Base-by-base conservation (phyloP, 2,113 vertebrate genomes). In the Apteryx mantelli region DNA sequence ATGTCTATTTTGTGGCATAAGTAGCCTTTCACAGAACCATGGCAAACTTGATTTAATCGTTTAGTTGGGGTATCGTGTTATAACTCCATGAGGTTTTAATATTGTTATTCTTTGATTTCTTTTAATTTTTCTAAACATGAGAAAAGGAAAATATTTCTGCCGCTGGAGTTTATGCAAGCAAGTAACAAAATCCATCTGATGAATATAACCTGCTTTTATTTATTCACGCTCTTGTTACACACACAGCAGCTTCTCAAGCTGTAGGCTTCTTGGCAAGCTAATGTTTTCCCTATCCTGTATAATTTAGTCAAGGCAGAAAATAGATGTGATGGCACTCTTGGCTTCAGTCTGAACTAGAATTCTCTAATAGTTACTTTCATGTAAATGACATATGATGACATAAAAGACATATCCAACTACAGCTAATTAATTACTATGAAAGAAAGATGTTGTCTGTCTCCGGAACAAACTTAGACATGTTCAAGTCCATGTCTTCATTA, bases 261-360 rank as follows among this genome's bases (percentile, higher is more conserved):
- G 75, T 73, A 83, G 64, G 46, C 82, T 96, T 80, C 92, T 95
- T 93, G 75, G 79, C 92, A 96, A 25, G 68, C 55, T 44, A 14
- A 48, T 63, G 60, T 64, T 92, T 89, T 83, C 84, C 0, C 1
- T 88, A 69, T 88, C 71, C 73, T 88, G 69, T 89, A 56, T 94
- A 86, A 95, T 88, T 88, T 56, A 94, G 71, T 78, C 64, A 84
- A 83, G 44, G 85, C 89, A 90, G 66, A 95, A 90, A 77, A 91
- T 83, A 93, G 81, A 92, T 91, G 55, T 55, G 71, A 78, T 82
- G 75, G 84, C 92, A 73, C 70, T 86, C 44, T 11, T 65, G 68
- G 71, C 93, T 95, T 82, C 65, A 61, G 79, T 84, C 81, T 89
- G 73, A 86, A 81, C 69, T 87, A 71, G 89, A 95, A 89, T 89